Percentiles rank a stretch among this genome's conserved stretches.
These are phyloP conservation scores for Monarcha castaneiventris DNA, from an alignment of 2,113 vertebrate genomes.

Conservation along the genomic window DNA sequence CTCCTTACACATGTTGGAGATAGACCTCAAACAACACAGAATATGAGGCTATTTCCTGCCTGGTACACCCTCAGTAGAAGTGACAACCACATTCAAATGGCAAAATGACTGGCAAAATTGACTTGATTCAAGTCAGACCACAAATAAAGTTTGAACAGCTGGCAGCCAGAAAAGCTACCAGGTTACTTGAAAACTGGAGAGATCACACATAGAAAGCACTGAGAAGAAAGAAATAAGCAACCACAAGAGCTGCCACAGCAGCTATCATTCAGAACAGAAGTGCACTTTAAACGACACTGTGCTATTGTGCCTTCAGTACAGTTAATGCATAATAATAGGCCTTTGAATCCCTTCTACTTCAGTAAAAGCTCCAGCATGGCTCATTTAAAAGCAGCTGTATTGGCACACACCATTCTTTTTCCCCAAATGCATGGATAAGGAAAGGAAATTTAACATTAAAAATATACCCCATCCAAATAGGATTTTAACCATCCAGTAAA, in stretches of 20 bases:
- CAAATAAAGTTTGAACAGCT: neutral
- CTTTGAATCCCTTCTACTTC: conserved; percentile 4
- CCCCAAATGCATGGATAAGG: neutral
- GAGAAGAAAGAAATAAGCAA: neutral
- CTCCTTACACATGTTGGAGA: neutral
- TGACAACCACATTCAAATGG: neutral
- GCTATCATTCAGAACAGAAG: neutral
- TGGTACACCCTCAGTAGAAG: neutral
- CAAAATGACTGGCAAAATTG: neutral
- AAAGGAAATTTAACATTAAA: neutral
- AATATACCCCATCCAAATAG: neutral
- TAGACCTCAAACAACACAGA: neutral
- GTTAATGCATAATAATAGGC: conserved; percentile 8
- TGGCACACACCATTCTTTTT: neutral
- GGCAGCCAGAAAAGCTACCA: neutral
- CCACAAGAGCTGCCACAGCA: neutral
- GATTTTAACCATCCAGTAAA: neutral
- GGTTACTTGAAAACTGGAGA: neutral
- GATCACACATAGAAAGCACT: neutral
- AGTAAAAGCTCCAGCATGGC: neutral
- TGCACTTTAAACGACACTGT: neutral
- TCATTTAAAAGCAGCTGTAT: conserved; percentile 20
- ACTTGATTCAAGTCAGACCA: neutral
- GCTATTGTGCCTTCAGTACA: neutral
- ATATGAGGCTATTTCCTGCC: neutral